Evolutionary conservation across 30 jellyfish, hydroid and myxozoan genomes (phyloP).

Genomic region (Mastigias papua): DNA sequence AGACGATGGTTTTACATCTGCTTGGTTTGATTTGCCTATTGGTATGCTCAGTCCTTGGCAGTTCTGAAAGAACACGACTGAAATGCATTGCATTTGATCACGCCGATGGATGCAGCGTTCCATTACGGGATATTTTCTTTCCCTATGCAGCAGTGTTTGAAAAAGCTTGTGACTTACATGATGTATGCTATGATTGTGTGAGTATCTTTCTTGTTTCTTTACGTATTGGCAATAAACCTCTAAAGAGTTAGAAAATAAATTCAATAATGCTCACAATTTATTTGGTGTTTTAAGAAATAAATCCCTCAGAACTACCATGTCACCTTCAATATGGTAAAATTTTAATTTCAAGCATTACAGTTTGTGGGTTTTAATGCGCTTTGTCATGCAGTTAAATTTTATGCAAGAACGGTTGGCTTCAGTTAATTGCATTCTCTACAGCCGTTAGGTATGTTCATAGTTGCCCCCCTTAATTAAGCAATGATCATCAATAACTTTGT

Average conservation of each 20-base stretch:
- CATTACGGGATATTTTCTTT: constrained; percentile 23
- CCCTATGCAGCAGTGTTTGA: constrained; percentile 29
- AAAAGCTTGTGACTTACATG: constrained; percentile 61
- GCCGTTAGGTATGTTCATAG: too few relatives aligned
- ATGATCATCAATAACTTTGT: too few relatives aligned
- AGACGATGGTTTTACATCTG: not conserved
- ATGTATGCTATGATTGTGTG: constrained; percentile 66
- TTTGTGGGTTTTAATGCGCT: not conserved
- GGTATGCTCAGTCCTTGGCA: not conserved
- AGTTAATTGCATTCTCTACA: too few relatives aligned
- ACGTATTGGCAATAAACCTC: not conserved
- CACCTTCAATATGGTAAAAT: not conserved
- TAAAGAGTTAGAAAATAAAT: not conserved
- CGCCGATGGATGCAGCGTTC: constrained; percentile 62
- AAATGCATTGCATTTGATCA: constrained; percentile 48
- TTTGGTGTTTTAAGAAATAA: not conserved
- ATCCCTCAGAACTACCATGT: not conserved
- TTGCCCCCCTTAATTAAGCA: too few relatives aligned
- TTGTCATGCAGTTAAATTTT: not conserved
- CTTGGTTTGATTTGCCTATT: not conserved
- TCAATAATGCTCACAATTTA: not conserved
- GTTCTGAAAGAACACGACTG: not conserved
- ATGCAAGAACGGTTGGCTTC: too few relatives aligned
- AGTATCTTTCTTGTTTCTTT: too few relatives aligned
- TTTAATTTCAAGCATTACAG: not conserved